Conservation (phyloP, 2,113 vertebrate genomes). For the Callionymus lyra region DNA sequence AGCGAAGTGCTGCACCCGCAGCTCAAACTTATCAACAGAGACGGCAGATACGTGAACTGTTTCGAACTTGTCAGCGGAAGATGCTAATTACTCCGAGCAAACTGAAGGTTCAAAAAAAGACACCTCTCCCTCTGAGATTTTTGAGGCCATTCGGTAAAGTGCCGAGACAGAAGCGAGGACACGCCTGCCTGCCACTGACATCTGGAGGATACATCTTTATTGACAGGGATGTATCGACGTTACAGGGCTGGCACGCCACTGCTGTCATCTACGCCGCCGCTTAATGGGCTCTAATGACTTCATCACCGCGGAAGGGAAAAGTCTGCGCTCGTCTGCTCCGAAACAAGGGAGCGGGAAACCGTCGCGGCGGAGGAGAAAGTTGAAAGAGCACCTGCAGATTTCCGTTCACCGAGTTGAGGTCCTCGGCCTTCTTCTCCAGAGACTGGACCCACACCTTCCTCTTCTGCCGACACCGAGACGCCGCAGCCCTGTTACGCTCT, state of each 20-base stretch:
- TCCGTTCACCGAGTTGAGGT: slow-evolving; percentile 83
- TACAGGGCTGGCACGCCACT: slow-evolving; percentile 49
- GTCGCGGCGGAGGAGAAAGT: slow-evolving; percentile 1
- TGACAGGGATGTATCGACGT: slow-evolving; percentile 72
- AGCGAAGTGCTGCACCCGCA: slow-evolving; percentile 61
- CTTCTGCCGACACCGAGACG: slow-evolving; percentile 92
- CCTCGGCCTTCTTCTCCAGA: slow-evolving; percentile 91
- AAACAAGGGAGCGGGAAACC: no score
- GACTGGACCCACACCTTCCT: slow-evolving; percentile 98
- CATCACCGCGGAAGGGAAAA: slow-evolving; percentile 60
- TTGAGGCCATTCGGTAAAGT: slow-evolving; percentile 69
- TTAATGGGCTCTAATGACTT: slow-evolving; percentile 74
- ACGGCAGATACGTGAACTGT: slow-evolving; percentile 76
- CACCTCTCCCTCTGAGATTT: slow-evolving; percentile 75
- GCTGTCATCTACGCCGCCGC: slow-evolving; percentile 66
- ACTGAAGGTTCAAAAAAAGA: slow-evolving; percentile 76
- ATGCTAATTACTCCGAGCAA: slow-evolving; percentile 74
- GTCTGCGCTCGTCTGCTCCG: slow-evolving; percentile 18
- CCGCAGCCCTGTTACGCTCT: slow-evolving; percentile 90
- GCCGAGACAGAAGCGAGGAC: slow-evolving; percentile 68
- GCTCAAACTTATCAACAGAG: slow-evolving; percentile 72
- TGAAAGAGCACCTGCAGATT: slow-evolving; percentile 78
- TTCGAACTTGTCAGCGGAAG: slow-evolving; percentile 76
- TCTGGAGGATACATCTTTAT: slow-evolving; percentile 80
- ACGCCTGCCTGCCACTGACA: slow-evolving; percentile 74